Conservation (phyloP, 2,888 invertebrate genomes). For the Arctia plantaginis region DNA sequence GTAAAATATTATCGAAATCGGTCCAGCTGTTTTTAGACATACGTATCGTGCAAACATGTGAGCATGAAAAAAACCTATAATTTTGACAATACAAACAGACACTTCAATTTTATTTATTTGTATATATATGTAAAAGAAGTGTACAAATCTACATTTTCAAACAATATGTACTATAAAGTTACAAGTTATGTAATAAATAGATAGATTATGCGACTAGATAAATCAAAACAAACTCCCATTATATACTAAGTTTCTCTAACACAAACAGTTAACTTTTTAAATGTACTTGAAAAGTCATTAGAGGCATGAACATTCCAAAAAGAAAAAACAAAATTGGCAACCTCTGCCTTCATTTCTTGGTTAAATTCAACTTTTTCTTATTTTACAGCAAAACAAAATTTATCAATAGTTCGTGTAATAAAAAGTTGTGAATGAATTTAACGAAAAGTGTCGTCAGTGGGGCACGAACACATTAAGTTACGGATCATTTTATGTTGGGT, state of each 20-base stretch:
- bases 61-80: too few relatives aligned
- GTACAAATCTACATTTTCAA: too few relatives aligned
- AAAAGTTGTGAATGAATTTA: conserved; percentile 14
- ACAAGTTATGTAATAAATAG: too few relatives aligned
- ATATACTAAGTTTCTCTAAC: not conserved
- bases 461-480: conserved; percentile 9
- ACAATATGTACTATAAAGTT: too few relatives aligned
- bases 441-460: conserved; percentile 14
- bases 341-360: not conserved
- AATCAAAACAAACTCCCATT: not conserved
- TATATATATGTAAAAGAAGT: too few relatives aligned
- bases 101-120: too few relatives aligned
- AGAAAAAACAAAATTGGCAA: not conserved
- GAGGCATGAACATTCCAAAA: not conserved
- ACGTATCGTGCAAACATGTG: too few relatives aligned
- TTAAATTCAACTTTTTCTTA: not conserved
- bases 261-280: not conserved
- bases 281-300: not conserved
- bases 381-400: conserved; percentile 8
- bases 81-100: too few relatives aligned
- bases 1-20: too few relatives aligned
- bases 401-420: conserved; percentile 12
- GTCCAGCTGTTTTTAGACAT: too few relatives aligned
- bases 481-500: conserved; percentile 16
- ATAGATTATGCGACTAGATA: not conserved